A percentile compares a stretch with the other conserved stretches of the same genome.
Conservation (phyloP, 1,140 invertebrate species). For the Euborellia annulipes region DNA sequence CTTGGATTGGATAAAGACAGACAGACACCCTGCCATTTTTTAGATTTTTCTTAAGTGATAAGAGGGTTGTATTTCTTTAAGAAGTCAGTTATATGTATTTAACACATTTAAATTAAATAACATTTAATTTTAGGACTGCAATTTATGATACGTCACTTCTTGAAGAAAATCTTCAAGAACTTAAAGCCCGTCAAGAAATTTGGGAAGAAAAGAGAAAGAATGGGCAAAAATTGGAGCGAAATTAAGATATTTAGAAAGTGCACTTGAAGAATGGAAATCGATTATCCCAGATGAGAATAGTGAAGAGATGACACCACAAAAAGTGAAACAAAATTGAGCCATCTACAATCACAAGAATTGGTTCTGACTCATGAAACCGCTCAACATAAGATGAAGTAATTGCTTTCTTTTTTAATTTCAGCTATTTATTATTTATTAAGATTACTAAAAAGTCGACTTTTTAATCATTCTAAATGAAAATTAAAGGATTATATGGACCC, state of each 20-base stretch:
- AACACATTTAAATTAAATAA: constrained; percentile 9
- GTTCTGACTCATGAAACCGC: constrained; percentile 26
- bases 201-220: constrained; percentile 20
- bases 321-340: constrained; percentile 26
- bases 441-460: too few species aligned
- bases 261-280: constrained; percentile 23
- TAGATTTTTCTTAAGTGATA: constrained; percentile 3
- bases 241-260: constrained; percentile 22
- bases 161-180: constrained; percentile 22
- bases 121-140: constrained; percentile 18
- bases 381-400: constrained; percentile 20
- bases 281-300: constrained; percentile 25
- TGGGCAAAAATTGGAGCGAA: constrained; percentile 14
- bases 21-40: too few species aligned
- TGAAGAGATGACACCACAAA: constrained; percentile 21
- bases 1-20: too few species aligned
- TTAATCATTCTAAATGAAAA: too few species aligned
- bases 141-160: constrained; percentile 20
- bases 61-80: constrained; percentile 6
- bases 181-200: constrained; percentile 18
- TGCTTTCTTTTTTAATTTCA: too few species aligned
- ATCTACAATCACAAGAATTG: constrained; percentile 26
- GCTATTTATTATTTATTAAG: constrained; percentile 19
- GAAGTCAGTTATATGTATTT: constrained; percentile 11
- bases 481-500: too few species aligned